Conservation (phyloP, 2,113 vertebrate genomes). For the Antennarius striatus region DNA sequence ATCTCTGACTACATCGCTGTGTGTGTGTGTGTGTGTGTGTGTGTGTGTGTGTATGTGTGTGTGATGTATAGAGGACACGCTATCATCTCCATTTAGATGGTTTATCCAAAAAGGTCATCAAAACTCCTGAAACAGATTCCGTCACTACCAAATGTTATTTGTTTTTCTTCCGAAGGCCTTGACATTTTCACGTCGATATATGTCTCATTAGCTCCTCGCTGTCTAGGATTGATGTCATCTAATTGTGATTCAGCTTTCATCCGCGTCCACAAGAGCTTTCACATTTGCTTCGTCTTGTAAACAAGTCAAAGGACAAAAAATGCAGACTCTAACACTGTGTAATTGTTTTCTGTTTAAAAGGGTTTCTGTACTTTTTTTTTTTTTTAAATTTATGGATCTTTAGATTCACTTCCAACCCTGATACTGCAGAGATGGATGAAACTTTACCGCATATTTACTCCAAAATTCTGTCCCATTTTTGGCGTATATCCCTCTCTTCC, state of each 20-base stretch:
- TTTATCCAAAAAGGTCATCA: constrained; percentile 12
- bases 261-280: constrained; percentile 32
- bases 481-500: no score
- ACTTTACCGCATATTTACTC: no score
- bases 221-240: constrained; percentile 26
- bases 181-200: constrained; percentile 34
- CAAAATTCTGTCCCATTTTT: no score
- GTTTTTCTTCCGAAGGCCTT: constrained; percentile 29
- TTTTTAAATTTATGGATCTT: no score
- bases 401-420: no score
- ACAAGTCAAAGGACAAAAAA: constrained; percentile 10
- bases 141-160: constrained; percentile 15
- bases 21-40: constrained; percentile 1
- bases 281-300: constrained; percentile 29
- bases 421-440: no score
- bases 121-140: constrained; percentile 15
- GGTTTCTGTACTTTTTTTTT: background rate
- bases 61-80: background rate
- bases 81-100: constrained; percentile 15
- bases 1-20: constrained; percentile 10
- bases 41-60: background rate
- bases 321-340: background rate
- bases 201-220: constrained; percentile 2
- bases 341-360: background rate
- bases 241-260: constrained; percentile 30